phyloP scores from a whole-genome alignment of 1,140 invertebrate species.

The Conus betulinus region DNA sequence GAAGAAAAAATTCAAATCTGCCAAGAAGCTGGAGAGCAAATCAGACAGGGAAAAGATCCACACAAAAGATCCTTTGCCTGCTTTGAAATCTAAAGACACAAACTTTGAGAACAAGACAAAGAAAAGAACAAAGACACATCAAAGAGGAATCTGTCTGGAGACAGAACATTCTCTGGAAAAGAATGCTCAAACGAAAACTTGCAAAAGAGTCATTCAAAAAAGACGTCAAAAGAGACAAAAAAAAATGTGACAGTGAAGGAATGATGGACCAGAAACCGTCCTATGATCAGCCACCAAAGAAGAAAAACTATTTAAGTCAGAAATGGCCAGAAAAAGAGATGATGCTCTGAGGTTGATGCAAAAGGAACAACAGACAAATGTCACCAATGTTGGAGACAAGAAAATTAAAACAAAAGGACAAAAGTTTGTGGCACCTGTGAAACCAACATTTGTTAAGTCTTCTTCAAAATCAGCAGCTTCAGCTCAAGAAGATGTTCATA shows the following conservation, averaged over 20 bases:
- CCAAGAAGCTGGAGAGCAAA: neutral
- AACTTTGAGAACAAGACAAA: neutral
- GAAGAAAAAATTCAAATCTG: neutral
- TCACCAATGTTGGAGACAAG: neutral
- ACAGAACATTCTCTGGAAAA: no score
- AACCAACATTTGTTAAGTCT: neutral
- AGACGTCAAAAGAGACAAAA: no score
- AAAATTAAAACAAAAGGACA: constrained; percentile 9
- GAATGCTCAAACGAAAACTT: no score
- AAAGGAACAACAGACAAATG: neutral
- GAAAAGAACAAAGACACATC: neutral
- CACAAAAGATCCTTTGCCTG: neutral
- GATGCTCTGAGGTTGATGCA: neutral
- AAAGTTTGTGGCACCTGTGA: constrained; percentile 5
- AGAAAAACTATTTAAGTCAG: constrained; percentile 16
- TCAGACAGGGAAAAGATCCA: neutral
- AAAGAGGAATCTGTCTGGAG: neutral
- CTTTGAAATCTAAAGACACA: neutral
- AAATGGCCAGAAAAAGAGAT: neutral
- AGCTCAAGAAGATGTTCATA: neutral
- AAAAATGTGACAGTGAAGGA: neutral
- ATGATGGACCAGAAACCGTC: neutral
- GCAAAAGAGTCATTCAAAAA: no score
- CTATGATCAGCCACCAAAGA: neutral
- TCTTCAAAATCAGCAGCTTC: neutral